Evolutionary conservation across 1,140 invertebrate species (phyloP), one percentile per base, ranked within the genome.

Genomic region (Sinella curviseta): DNA sequence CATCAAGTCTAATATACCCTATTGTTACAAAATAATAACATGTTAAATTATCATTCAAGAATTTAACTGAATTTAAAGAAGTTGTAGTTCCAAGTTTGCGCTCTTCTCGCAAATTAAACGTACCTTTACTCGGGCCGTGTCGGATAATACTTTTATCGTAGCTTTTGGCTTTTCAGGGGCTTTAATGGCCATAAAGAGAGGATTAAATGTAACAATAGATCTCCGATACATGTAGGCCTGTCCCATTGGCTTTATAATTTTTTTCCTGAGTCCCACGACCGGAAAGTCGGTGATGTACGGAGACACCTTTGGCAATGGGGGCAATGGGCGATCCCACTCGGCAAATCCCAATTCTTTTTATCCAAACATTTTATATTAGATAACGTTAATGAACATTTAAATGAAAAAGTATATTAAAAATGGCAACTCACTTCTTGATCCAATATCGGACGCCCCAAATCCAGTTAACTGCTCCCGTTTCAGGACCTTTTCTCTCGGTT

Each of bases 241-340:
- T 14, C 30, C 57, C 33, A 36, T 74, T 1, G 81, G 81, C 20
- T 78, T 70, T 12, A 70, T 16, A 31, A 75, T 60, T 16, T 73
- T 73, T 77, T 74, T 78, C 14, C 81, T 48, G 20, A 60, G 34
- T 0, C 76, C 77, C 0, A 82, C 81, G 35, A 82, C 76, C 0
- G 81, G 73, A 17, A 78, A 67, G n/a, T 77, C 28, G 16, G 73
- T 1, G 3, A 78, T 24, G 77, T 82, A 82, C 0, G 81, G 81
- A 28, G 81, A 82, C 16, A 65, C 14, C 54, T 80, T 80, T 17
- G 81, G 78, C 0, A 82, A n/a, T 4, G 78, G 78, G 3, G 74
- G 78, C 17, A 78, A 8, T 20, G 78, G 78, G 2, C 55, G 48
- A 36, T 82, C 78, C 81, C 81, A 82, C 34, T 77, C 81, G 12